Conservation (phyloP, 2,797 vertebrate species). For the Lophotriccus pileatus region DNA sequence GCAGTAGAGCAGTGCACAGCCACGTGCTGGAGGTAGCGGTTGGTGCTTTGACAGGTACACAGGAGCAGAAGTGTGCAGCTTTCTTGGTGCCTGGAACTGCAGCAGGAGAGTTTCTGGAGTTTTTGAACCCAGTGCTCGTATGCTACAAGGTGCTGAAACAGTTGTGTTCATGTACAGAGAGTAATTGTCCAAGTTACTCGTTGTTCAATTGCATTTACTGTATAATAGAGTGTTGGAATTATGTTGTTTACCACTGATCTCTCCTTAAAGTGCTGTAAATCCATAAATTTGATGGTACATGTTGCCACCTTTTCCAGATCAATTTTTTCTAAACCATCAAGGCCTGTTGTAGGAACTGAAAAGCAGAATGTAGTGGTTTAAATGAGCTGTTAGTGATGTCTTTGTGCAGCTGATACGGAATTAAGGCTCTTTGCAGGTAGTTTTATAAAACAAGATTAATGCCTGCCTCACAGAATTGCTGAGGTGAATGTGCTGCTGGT, state of each 20-base stretch:
- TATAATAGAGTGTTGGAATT: not conserved
- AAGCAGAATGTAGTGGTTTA: not conserved
- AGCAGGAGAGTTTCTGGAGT: not conserved
- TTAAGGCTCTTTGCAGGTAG: not conserved
- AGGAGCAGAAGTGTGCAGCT: not conserved
- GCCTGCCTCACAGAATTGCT: not conserved
- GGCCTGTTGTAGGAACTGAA: not conserved
- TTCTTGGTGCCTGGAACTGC: not conserved
- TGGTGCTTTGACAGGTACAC: fast-evolving
- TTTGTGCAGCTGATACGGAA: not conserved
- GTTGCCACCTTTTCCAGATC: not conserved
- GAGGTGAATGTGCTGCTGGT: not conserved
- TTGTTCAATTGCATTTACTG: not conserved
- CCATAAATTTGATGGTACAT: not conserved
- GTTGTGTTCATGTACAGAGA: not conserved
- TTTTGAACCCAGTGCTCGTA: not conserved
- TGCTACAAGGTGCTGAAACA: not conserved
- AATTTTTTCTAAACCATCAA: not conserved
- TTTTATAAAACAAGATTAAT: not conserved
- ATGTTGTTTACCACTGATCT: not conserved
- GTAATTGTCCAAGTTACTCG: not conserved
- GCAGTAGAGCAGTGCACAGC: not conserved
- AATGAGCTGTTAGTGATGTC: not conserved
- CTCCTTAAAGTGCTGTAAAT: not conserved
- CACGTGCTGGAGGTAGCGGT: not conserved